These are phyloP conservation scores for Operophtera brumata DNA, from an alignment of 2,888 invertebrate species.

Conservation along the genomic window DNA sequence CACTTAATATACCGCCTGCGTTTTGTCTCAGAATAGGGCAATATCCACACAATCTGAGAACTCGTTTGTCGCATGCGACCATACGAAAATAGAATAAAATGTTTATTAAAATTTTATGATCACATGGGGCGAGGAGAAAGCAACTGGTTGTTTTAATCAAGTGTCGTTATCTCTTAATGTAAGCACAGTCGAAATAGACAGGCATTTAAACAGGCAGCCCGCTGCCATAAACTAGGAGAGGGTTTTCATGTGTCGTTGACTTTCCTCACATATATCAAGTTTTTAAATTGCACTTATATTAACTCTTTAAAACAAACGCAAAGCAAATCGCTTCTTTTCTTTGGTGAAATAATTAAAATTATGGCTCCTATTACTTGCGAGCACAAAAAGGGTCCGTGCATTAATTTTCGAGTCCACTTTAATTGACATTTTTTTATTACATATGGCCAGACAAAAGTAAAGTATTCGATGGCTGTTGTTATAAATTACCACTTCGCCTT, in stretches of 20 bases:
- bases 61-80: slow-evolving; percentile 58
- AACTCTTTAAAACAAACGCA: too few species aligned
- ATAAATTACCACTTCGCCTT: slow-evolving; percentile 70
- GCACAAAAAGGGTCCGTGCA: slow-evolving; percentile 47
- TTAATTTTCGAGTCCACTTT: slow-evolving; percentile 61
- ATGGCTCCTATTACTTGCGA: slow-evolving; percentile 31
- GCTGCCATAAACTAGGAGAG: slow-evolving; percentile 17
- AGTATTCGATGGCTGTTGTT: slow-evolving; percentile 64
- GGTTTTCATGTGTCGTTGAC: slow-evolving; percentile 14
- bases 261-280: slow-evolving; percentile 9
- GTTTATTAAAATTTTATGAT: slow-evolving; percentile 54
- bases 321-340: slow-evolving; percentile 17
- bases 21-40: slow-evolving; percentile 65
- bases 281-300: slow-evolving; percentile 12
- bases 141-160: slow-evolving; percentile 46
- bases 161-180: slow-evolving; percentile 34
- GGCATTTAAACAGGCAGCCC: slow-evolving; percentile 19
- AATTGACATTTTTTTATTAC: slow-evolving; percentile 75
- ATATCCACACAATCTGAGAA: slow-evolving; percentile 65
- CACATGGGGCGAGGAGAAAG: slow-evolving; percentile 46
- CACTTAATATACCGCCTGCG: slow-evolving; percentile 58
- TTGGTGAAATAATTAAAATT: slow-evolving; percentile 31
- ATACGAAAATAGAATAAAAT: slow-evolving; percentile 51
- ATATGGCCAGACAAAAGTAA: slow-evolving; percentile 61
- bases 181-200: slow-evolving; percentile 33